These are phyloP conservation scores for Battus philenor DNA, from an alignment of 1,140 invertebrate species.

Conservation along the genomic window DNA sequence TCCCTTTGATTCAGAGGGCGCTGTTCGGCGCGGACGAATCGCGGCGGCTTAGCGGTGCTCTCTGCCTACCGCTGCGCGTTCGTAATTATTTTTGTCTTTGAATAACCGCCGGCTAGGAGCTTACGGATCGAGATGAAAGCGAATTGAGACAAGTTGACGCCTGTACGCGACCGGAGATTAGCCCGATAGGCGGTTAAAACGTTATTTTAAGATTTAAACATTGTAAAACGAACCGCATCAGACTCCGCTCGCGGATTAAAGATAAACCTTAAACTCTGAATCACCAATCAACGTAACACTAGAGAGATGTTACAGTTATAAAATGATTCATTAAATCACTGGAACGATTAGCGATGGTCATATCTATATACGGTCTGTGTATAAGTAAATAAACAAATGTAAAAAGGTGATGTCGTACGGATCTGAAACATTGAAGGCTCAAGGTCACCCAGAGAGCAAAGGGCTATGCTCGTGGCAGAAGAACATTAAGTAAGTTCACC, in stretches of 20 bases:
- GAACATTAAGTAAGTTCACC: no score
- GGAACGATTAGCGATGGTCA: no score
- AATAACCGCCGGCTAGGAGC: conserved; percentile 25
- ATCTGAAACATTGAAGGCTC: no score
- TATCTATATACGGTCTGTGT: no score
- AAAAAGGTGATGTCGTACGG: no score
- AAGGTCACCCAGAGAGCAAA: no score
- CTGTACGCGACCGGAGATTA: conserved; percentile 55
- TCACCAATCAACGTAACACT: no score
- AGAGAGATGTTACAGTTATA: no score
- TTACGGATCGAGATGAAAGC: conserved; percentile 65
- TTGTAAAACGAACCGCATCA: not conserved
- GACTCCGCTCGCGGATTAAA: not conserved
- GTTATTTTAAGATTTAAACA: conserved; percentile 12
- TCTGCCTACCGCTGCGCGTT: conserved; percentile 44
- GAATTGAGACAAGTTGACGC: conserved; percentile 55
- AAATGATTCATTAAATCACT: no score
- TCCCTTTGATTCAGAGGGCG: conserved; percentile 73
- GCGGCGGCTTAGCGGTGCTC: conserved; percentile 65
- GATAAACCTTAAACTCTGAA: no score
- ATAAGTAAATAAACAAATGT: no score
- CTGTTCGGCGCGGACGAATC: conserved; percentile 68
- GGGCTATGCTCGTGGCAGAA: no score
- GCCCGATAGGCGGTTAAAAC: conserved; percentile 27
- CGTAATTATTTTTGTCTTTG: conserved; percentile 69